Evolutionary conservation across 1,140 invertebrate species (phyloP).

Genomic region (Aricia agestis): DNA sequence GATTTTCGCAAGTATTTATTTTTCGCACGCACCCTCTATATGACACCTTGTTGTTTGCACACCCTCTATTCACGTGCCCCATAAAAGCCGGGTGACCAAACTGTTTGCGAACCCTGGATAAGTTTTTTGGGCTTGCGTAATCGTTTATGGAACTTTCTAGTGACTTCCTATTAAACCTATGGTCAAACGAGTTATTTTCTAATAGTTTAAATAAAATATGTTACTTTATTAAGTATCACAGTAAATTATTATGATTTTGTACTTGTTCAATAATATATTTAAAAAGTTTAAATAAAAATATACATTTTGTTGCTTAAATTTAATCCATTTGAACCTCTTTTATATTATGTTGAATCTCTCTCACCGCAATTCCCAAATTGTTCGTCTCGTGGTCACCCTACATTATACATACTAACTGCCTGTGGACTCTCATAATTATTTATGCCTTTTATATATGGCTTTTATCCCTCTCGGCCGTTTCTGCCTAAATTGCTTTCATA

Average conservation of each 20-base stretch:
- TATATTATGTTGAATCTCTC: no score
- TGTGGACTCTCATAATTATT: constrained; percentile 14
- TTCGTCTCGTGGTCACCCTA: neutral
- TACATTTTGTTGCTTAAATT: no score
- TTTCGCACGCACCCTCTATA: constrained; percentile 13
- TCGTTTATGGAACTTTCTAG: neutral
- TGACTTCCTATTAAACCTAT: neutral
- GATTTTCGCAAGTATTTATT: constrained; percentile 15
- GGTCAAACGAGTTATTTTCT: no score
- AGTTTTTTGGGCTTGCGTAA: neutral
- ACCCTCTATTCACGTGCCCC: constrained; percentile 10
- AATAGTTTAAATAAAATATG: no score
- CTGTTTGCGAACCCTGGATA: neutral
- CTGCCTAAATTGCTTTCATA: constrained; percentile 13
- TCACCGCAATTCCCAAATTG: no score
- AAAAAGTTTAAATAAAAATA: no score
- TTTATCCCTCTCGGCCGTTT: constrained; percentile 15
- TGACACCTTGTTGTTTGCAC: constrained; percentile 15
- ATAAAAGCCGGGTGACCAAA: neutral
- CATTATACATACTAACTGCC: constrained; percentile 10
- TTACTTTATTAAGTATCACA: no score
- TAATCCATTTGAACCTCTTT: no score
- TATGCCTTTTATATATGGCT: constrained; percentile 16
- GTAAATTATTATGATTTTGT: no score
- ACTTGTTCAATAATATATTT: no score